Evolutionary conservation across 2,888 invertebrate genomes (phyloP).

Genomic region (Watsonalla cultraria): DNA sequence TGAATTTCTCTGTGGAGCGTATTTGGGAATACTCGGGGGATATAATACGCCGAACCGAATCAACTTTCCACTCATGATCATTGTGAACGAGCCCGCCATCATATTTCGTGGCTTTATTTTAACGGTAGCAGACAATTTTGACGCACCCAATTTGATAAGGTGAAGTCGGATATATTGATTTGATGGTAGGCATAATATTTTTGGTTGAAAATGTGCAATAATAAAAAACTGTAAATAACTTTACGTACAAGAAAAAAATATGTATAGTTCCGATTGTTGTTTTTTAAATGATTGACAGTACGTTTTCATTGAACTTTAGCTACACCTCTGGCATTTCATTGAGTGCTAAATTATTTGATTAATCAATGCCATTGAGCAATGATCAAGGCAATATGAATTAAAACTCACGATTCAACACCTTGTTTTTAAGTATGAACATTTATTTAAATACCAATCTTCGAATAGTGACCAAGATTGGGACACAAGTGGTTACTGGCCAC

Average conservation of each 20-base stretch:
- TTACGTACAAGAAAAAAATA: no score
- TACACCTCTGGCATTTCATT: not conserved
- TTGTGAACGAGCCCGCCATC: conserved; percentile 1
- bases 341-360: not conserved
- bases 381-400: not conserved
- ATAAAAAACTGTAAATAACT: no score
- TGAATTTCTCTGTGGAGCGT: conserved; percentile 56
- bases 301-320: not conserved
- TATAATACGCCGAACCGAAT: conserved; percentile 50
- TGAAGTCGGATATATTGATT: not conserved
- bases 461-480: not conserved
- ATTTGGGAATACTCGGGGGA: conserved; percentile 52
- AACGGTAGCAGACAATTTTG: not conserved
- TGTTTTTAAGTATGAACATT: not conserved
- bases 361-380: not conserved
- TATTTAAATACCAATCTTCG: not conserved
- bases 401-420: not conserved
- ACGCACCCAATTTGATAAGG: not conserved
- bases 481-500: not conserved
- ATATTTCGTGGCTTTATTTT: conserved; percentile 1
- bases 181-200: not conserved
- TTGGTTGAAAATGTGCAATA: no score
- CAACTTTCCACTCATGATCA: conserved; percentile 41
- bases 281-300: no score
- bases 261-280: no score